Base-by-base conservation (phyloP, 2,113 vertebrate genomes). In the Phoenicopterus ruber region DNA sequence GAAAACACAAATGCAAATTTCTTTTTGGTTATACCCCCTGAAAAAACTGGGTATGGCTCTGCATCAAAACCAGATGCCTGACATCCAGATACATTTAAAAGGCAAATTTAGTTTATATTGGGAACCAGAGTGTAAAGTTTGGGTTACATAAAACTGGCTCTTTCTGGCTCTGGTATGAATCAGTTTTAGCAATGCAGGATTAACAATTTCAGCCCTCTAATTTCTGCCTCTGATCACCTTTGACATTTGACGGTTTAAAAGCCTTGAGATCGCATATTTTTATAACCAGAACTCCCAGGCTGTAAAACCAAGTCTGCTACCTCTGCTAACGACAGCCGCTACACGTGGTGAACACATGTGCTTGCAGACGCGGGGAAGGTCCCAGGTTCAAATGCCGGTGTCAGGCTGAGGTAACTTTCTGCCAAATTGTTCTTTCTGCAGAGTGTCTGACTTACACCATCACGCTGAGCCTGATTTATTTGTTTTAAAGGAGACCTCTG, bases 171-270 rank as follows among this genome's bases (percentile, higher is more conserved):
- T 92, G 93, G 89, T 47, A 86, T 17, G 32, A 92, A 89, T 97
- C 63, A 38, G 83, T 92, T 97, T 93, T 79, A 90, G 62, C 40
- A 91, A 44, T 40, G 49, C 15, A 63, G 50, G 50, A 96, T 96
- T 96, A 98, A 66, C 67, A 88, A 67, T 96, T 96, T 67, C 76
- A 91, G 47, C 79, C 34, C 22, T 91, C 67, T 57, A 8, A 86
- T 90, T 97, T 90, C 89, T 97, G 96, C 83, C 89, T 85, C 57
- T 70, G 83, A 77, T 96, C 96, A 90, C 96, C 94, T 97, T 93
- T 97, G 95, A 91, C 94, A 90, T 96, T 18, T 67, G 79, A 80
- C 16, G 8, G 9, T 63, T 92, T 91, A 32, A 71, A 95, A 92
- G 73, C 84, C 85, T 82, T 86, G 85, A 89, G 80, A 97, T 96